These are phyloP conservation scores for Gortyna flavago DNA, from an alignment of 2,888 invertebrate species.

Conservation along the genomic window DNA sequence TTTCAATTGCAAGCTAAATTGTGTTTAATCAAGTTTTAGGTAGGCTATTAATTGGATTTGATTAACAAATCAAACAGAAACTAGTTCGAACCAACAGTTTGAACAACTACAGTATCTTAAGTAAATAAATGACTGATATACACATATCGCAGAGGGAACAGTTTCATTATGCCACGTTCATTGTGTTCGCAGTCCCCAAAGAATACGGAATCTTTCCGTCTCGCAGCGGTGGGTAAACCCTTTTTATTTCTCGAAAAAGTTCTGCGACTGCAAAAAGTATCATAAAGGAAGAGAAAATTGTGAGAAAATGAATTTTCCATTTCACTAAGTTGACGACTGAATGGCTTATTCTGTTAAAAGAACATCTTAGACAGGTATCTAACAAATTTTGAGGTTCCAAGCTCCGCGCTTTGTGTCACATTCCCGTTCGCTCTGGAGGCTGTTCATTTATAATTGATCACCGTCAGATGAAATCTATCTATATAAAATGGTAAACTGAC, in stretches of 20 bases:
- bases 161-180: slow-evolving; percentile 81
- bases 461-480: slow-evolving; percentile 32
- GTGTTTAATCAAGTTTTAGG: slow-evolving; percentile 1
- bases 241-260: slow-evolving; percentile 78
- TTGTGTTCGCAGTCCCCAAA: slow-evolving; percentile 76
- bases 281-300: slow-evolving; percentile 73
- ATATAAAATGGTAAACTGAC: too few species aligned
- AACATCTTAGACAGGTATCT: slow-evolving; percentile 54
- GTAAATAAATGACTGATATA: slow-evolving; percentile 70
- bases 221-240: slow-evolving; percentile 75
- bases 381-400: slow-evolving; percentile 47
- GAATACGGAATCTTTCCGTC: slow-evolving; percentile 75
- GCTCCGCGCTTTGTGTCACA: slow-evolving; percentile 31
- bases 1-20: background rate
- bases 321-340: slow-evolving; percentile 67
- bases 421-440: slow-evolving; percentile 29
- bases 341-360: slow-evolving; percentile 56
- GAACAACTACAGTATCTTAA: slow-evolving; percentile 63
- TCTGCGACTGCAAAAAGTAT: slow-evolving; percentile 73
- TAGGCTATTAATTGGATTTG: slow-evolving; percentile 39
- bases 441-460: slow-evolving; percentile 38
- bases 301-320: slow-evolving; percentile 75
- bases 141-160: slow-evolving; percentile 74
- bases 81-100: slow-evolving; percentile 58
- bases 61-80: slow-evolving; percentile 62